phyloP scores from a whole-genome alignment of 2,113 vertebrate species.

The Dromiciops gliroides region DNA sequence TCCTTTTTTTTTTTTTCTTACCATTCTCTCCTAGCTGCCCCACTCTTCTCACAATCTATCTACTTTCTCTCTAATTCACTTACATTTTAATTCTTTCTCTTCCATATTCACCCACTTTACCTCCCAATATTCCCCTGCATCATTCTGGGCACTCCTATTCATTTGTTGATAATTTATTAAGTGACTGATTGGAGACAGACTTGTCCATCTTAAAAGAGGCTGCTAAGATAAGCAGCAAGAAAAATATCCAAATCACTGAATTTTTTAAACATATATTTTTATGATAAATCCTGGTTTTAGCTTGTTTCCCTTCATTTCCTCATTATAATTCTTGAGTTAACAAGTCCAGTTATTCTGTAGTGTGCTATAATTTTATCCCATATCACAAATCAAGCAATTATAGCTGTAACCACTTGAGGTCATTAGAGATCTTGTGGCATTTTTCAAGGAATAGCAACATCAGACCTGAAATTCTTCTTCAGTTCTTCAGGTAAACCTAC shows the following conservation, averaged over 20 bases:
- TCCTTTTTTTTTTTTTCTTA: not conserved
- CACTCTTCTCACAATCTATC: not conserved
- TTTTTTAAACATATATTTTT: slow-evolving; percentile 3
- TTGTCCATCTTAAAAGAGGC: not conserved
- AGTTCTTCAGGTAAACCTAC: slow-evolving; percentile 31
- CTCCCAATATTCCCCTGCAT: not conserved
- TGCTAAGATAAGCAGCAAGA: slow-evolving; percentile 10
- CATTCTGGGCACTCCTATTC: not conserved
- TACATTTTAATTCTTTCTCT: not conserved
- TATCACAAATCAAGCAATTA: slow-evolving; percentile 45
- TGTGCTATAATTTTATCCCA: accelerated
- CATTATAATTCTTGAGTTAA: slow-evolving; percentile 26
- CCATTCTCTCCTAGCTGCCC: not conserved
- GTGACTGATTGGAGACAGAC: not conserved
- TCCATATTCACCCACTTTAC: not conserved
- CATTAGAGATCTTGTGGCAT: slow-evolving; percentile 61
- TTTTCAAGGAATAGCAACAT: slow-evolving; percentile 1
- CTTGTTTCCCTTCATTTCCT: not conserved
- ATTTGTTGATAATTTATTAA: not conserved
- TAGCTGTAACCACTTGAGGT: slow-evolving; percentile 66
- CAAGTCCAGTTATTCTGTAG: not conserved
- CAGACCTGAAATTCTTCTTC: slow-evolving; percentile 32
- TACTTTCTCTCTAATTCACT: not conserved
- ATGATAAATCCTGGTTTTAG: not conserved
- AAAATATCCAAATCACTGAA: not conserved